These are phyloP conservation scores for Falcaria lacertinaria DNA, from an alignment of 2,888 invertebrate species.

Conservation along the genomic window DNA sequence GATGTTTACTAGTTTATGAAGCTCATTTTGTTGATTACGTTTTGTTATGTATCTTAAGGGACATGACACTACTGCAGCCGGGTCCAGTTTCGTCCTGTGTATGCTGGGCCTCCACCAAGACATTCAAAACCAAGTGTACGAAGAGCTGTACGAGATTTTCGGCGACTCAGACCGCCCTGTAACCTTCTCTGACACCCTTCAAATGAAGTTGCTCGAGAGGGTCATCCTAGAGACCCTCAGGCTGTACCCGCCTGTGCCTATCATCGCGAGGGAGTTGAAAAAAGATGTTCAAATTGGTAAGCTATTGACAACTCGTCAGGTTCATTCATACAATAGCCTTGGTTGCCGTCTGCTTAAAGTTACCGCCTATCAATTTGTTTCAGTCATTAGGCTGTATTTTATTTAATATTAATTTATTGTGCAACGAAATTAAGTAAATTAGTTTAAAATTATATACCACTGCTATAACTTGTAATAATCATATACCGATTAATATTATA, in stretches of 20 bases:
- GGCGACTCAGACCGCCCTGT: constrained; percentile 87
- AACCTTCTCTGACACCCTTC: constrained; percentile 87
- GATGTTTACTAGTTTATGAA: no score
- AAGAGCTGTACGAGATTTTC: constrained; percentile 87
- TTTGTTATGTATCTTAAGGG: constrained; percentile 41
- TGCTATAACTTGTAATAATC: no score
- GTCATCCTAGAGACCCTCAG: constrained; percentile 88
- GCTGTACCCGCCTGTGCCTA: constrained; percentile 89
- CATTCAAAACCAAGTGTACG: constrained; percentile 86
- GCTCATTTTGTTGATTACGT: no score
- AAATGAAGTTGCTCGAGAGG: constrained; percentile 90
- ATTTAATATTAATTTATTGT: no score
- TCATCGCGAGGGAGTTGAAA: constrained; percentile 86
- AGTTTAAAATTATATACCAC: no score
- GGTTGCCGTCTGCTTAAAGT: no score
- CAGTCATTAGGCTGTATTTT: no score
- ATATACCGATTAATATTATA: no score
- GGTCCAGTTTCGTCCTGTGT: constrained; percentile 91
- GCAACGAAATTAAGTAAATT: no score
- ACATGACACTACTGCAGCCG: constrained; percentile 82
- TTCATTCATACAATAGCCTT: no score
- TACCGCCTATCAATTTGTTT: no score
- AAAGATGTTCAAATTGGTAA: constrained; percentile 84
- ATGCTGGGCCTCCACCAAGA: constrained; percentile 89
- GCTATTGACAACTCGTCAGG: no score